phyloP scores from a whole-genome alignment of 2,888 invertebrate species.

The Disparrhopalites patrizii region DNA sequence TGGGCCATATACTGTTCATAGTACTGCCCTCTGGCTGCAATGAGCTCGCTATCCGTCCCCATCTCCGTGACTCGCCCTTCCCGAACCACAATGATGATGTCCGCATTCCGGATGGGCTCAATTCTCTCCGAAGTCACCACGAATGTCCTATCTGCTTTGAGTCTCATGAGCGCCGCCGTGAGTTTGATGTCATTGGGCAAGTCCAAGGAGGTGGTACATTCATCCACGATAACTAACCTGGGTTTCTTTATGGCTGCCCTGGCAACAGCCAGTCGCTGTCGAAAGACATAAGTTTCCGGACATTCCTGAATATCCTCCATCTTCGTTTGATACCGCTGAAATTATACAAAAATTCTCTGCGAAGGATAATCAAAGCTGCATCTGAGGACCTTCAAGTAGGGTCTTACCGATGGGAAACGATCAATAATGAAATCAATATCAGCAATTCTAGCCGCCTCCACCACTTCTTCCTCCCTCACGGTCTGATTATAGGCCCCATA shows the following conservation, averaged over 20 bases:
- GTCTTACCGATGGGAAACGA: conserved; percentile 13
- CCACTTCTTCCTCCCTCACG: conserved; percentile 8
- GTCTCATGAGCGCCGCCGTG: conserved; percentile 25
- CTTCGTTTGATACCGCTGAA: conserved; percentile 27
- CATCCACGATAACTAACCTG: conserved; percentile 35
- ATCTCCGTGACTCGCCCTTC: conserved; percentile 32
- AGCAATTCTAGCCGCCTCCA: conserved; percentile 31
- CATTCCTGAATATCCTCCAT: background rate
- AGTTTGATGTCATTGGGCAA: conserved; percentile 14
- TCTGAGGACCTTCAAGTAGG: background rate
- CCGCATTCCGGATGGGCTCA: conserved; percentile 35
- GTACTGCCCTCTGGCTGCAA: conserved; percentile 30
- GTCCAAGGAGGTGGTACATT: conserved; percentile 29
- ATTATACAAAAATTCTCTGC: background rate
- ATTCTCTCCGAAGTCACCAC: conserved; percentile 33
- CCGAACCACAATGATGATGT: conserved; percentile 34
- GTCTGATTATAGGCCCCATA: conserved; percentile 2
- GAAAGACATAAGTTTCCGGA: conserved; percentile 25
- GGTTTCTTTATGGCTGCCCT: conserved; percentile 35
- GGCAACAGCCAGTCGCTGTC: conserved; percentile 34
- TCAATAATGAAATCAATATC: conserved; percentile 29
- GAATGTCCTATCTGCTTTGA: conserved; percentile 29
- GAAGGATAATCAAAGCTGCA: too few relatives aligned
- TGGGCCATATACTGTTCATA: conserved; percentile 40
- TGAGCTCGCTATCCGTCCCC: conserved; percentile 30